Base-by-base conservation (phyloP, 2,797 vertebrate genomes). In the Lithobates pipiens region DNA sequence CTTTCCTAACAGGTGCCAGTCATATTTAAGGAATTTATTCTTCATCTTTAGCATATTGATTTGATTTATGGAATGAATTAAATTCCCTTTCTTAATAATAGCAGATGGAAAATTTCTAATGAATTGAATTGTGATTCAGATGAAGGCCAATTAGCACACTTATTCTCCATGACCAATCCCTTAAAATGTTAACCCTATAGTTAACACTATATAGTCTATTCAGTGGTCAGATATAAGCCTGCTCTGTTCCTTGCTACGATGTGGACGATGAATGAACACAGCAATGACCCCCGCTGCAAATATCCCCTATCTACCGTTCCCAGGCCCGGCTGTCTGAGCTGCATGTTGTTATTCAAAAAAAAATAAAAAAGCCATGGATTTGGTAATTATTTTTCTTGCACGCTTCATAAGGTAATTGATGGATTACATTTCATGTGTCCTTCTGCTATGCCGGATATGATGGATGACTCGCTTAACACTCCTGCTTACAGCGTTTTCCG, bases 331-430 rank as follows among this genome's bases (percentile, higher is more conserved):
- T 50, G 15, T 77, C 13, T 27, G 23, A 85, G 34, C 39, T 29
- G 18, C 21, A 21, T 76, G 61, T 42, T 61, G 79, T 71, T 81
- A 72, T 72, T 21, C 21, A 57, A 57, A 46, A 42, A 50, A 83
- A 39, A 39, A 25, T 71, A 44, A 79, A 77, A 67, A 73, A 27
- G 70, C 36, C 70, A 65, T 7, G 57, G 54, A 50, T 79, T 80
- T 80, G 76, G 76, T 79, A 85, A 85, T 85, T 85, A 85, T 85
- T 85, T 85, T 85, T 75, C 68, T 80, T 80, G 76, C 70, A 67
- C 70, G 76, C 83, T 85, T 79, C 83, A 75, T 85, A 80, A 75
- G 83, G 77, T 80, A 79, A 80, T 85, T 85, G 83, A 85, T 85
- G 83, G 57, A 85, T 85, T 80, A 80, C 83, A 80, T 80, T 85